Evolutionary conservation across 2,797 vertebrate species (phyloP).

Genomic region (Tragopan temminckii): DNA sequence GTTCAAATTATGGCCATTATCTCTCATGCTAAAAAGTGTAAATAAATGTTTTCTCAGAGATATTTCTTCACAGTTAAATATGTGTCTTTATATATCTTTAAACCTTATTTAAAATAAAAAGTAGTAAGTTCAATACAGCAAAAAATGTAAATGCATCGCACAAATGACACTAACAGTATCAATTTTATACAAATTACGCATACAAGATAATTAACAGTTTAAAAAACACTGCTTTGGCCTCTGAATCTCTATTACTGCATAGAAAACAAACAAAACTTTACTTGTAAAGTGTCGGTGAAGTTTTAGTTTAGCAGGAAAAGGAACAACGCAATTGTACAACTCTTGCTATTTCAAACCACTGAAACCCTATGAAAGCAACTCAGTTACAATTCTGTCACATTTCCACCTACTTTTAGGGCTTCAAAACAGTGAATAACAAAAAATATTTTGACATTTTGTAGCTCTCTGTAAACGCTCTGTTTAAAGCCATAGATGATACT

Average conservation of each 20-base stretch:
- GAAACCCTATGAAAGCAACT: not conserved
- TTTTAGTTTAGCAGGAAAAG: not conserved
- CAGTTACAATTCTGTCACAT: not conserved
- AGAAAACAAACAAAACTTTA: not conserved
- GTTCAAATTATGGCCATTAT: not conserved
- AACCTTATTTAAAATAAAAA: not conserved
- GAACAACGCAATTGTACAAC: too few relatives aligned
- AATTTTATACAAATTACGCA: not conserved
- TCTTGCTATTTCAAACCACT: not conserved
- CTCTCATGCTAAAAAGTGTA: not conserved
- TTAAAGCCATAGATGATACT: not conserved
- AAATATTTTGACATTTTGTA: not conserved
- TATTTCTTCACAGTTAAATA: not conserved
- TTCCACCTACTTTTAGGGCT: not conserved
- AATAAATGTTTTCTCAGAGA: not conserved
- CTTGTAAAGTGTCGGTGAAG: not conserved
- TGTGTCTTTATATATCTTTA: not conserved
- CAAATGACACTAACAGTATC: not conserved
- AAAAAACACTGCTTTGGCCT: not conserved
- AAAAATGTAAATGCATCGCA: not conserved
- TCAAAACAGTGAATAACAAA: not conserved
- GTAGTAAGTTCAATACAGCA: not conserved
- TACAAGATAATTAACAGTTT: not conserved
- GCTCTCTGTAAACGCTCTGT: not conserved
- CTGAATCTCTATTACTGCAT: not conserved